A percentile compares a stretch with the other conserved stretches of the same genome.
Evolutionary conservation across 2,797 vertebrate genomes (phyloP).

Genomic region (Chaetophractus vellerosus): DNA sequence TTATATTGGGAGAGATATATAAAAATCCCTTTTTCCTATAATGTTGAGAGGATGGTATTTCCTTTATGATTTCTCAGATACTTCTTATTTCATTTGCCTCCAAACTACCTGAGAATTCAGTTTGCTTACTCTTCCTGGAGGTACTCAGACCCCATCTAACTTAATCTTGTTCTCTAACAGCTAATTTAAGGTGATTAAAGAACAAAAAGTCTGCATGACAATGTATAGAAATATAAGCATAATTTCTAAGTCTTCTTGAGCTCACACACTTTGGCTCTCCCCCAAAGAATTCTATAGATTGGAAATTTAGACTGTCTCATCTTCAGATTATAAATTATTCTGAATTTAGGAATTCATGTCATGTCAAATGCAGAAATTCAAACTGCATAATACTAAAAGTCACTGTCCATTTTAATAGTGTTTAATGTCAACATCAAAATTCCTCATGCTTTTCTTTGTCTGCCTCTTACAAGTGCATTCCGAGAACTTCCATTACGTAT

Average conservation of each 20-base stretch:
- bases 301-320: background rate
- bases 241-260: background rate
- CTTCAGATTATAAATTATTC: background rate
- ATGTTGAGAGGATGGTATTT: background rate
- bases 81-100: background rate
- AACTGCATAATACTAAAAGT: background rate
- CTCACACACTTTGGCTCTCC: background rate
- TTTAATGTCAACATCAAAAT: background rate
- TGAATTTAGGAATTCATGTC: no score
- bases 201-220: background rate
- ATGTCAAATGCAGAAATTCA: background rate
- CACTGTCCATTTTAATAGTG: background rate
- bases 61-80: background rate
- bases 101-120: background rate
- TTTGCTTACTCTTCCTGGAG: background rate
- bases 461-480: background rate
- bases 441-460: background rate
- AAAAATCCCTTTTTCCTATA: background rate
- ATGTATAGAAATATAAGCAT: background rate
- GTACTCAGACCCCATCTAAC: background rate
- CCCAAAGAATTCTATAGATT: background rate
- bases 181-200: background rate
- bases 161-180: background rate
- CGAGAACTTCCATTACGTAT: background rate
- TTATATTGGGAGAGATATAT: background rate